phyloP scores from a whole-genome alignment of 2,797 vertebrate species.

The Taenioides sp. region DNA sequence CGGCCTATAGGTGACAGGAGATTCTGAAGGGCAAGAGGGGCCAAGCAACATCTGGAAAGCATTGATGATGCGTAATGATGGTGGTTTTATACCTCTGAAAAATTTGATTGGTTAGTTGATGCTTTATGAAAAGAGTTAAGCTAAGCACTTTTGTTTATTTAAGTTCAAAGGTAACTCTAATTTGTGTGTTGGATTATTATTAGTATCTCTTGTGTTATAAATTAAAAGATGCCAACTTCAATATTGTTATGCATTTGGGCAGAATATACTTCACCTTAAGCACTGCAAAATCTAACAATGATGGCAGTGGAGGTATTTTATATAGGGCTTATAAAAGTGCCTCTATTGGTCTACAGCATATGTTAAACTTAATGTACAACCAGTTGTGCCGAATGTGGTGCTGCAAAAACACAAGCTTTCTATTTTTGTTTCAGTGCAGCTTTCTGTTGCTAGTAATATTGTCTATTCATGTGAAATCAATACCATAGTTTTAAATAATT shows the following conservation, averaged over 20 bases:
- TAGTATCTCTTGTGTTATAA: too few relatives aligned
- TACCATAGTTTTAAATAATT: conserved; percentile 25
- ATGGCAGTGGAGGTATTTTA: neutral
- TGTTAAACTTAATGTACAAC: too few relatives aligned
- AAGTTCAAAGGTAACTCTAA: too few relatives aligned
- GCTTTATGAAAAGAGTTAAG: neutral
- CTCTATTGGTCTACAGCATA: neutral
- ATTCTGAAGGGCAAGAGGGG: conserved; percentile 47
- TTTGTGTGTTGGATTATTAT: too few relatives aligned
- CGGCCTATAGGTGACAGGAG: conserved; percentile 54
- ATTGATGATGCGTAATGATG: conserved; percentile 47
- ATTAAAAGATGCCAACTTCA: too few relatives aligned
- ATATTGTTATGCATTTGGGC: too few relatives aligned
- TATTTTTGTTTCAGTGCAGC: neutral
- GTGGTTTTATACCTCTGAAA: conserved; percentile 5
- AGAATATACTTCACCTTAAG: neutral
- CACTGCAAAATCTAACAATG: neutral
- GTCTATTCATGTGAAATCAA: neutral
- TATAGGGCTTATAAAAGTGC: neutral
- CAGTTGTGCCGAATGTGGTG: too few relatives aligned
- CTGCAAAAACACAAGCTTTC: too few relatives aligned
- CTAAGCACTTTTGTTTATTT: neutral
- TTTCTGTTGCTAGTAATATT: neutral
- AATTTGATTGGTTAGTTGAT: neutral
- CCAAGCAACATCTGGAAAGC: conserved; percentile 64